phyloP scores from a whole-genome alignment of 2,888 invertebrate genomes.

The Ernsta delagoae region DNA sequence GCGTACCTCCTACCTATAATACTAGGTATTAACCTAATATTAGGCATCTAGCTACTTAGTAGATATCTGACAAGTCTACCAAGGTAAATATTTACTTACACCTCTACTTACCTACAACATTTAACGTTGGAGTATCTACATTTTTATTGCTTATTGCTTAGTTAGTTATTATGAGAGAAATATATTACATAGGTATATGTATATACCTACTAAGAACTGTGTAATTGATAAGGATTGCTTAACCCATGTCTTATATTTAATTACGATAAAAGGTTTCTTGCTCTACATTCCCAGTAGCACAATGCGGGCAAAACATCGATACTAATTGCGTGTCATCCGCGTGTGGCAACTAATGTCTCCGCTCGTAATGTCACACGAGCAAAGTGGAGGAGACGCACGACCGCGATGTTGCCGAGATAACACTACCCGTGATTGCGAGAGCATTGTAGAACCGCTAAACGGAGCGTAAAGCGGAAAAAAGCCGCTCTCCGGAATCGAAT shows the following conservation, averaged over 20 bases:
- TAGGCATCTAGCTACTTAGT: too few species aligned
- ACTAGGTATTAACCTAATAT: too few species aligned
- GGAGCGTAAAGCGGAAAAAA: constrained; percentile 83
- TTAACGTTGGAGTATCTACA: too few species aligned
- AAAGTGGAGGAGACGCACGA: constrained; percentile 64
- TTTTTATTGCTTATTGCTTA: too few species aligned
- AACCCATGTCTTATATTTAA: neutral
- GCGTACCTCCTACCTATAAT: too few species aligned
- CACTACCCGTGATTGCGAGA: constrained; percentile 68
- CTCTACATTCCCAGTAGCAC: constrained; percentile 47
- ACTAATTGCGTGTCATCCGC: constrained; percentile 48
- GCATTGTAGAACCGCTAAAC: constrained; percentile 75
- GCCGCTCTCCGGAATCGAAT: constrained; percentile 87
- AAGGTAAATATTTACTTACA: too few species aligned
- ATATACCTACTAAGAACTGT: too few species aligned
- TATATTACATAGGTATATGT: too few species aligned
- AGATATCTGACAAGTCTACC: too few species aligned
- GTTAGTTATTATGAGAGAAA: too few species aligned
- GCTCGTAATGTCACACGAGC: constrained; percentile 59
- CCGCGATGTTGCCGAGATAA: constrained; percentile 49
- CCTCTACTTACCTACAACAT: too few species aligned
- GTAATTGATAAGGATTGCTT: neutral
- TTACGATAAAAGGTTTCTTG: constrained; percentile 13
- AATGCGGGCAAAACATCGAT: constrained; percentile 48
- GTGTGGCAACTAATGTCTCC: constrained; percentile 62